Evolutionary conservation across 1,140 invertebrate genomes (phyloP).

Genomic region (Tetraneura akinire): DNA sequence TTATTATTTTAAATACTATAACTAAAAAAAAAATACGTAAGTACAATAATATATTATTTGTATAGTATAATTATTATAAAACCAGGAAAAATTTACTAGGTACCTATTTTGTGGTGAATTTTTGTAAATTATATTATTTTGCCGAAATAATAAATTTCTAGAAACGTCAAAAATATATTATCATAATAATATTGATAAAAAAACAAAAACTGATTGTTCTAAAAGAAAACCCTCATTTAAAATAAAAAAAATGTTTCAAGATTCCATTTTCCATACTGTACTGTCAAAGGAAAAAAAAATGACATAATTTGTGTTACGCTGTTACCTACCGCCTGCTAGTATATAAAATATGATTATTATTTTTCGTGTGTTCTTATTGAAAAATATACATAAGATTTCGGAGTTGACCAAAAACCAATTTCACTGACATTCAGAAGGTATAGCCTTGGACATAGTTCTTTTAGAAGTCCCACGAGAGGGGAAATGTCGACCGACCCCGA

Average conservation of each 20-base stretch:
- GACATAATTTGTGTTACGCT: background rate
- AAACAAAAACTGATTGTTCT: background rate
- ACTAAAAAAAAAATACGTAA: no score
- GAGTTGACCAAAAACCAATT: constrained; percentile 17
- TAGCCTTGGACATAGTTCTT: constrained; percentile 2
- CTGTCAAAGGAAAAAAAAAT: background rate
- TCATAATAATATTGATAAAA: background rate
- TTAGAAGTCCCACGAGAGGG: background rate
- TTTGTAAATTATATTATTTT: no score
- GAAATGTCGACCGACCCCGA: background rate
- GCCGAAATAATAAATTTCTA: no score
- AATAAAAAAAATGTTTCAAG: background rate
- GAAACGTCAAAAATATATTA: background rate
- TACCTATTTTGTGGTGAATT: no score
- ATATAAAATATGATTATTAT: constrained; percentile 22
- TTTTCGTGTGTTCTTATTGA: background rate
- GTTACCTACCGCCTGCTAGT: no score
- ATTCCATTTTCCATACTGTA: background rate
- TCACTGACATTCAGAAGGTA: background rate
- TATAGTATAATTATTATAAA: no score
- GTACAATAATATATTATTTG: no score
- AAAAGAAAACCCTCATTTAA: background rate
- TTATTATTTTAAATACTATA: no score
- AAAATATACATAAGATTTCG: background rate
- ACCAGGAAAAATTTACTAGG: no score